phyloP scores from a whole-genome alignment of 1,140 invertebrate genomes.

The Saccostrea echinata region DNA sequence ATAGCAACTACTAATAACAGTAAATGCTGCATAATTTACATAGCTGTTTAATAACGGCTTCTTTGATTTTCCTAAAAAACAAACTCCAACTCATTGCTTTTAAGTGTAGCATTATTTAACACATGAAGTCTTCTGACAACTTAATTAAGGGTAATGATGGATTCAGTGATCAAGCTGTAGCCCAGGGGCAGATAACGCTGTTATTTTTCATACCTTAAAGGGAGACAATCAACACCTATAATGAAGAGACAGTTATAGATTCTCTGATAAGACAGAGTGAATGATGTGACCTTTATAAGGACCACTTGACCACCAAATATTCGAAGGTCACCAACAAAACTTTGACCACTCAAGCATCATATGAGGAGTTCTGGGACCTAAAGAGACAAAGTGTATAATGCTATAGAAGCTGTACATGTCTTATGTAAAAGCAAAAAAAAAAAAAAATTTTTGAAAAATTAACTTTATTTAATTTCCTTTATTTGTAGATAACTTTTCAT shows the following conservation, averaged over 20 bases:
- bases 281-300: neutral
- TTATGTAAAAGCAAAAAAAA: no score
- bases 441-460: no score
- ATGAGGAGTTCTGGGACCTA: no score
- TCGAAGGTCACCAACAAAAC: neutral
- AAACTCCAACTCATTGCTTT: neutral
- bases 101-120: neutral
- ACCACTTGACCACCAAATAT: neutral
- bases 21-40: constrained; percentile 1
- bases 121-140: neutral
- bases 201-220: constrained; percentile 18
- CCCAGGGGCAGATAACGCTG: constrained; percentile 2
- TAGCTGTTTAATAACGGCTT: neutral
- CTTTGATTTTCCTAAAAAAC: constrained; percentile 23
- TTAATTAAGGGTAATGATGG: constrained; percentile 17
- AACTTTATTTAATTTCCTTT: no score
- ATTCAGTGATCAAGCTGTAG: neutral
- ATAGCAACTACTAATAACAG: neutral
- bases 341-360: neutral
- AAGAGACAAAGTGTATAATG: no score
- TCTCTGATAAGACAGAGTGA: neutral
- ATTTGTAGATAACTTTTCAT: no score
- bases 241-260: constrained; percentile 1
- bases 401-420: no score
- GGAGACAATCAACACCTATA: constrained; percentile 30